Evolutionary conservation across 2,797 vertebrate genomes (phyloP).

Genomic region (Hemitrygon akajei): DNA sequence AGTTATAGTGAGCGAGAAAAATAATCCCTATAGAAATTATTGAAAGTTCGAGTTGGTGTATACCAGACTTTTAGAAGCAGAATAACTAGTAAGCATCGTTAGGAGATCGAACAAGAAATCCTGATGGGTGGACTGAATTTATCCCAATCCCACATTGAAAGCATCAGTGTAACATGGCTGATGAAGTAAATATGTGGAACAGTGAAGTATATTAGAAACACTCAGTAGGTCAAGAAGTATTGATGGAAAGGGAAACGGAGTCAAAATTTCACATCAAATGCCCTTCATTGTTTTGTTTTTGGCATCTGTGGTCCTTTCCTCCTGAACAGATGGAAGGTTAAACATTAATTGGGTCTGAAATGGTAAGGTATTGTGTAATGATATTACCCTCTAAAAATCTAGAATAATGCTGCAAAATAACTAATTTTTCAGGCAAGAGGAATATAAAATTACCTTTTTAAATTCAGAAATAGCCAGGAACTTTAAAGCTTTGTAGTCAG

Average conservation of each 20-base stretch:
- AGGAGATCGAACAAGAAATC: not conserved
- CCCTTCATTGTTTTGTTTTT: no score
- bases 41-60: not conserved
- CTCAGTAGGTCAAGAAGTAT: no score
- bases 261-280: no score
- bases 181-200: not conserved
- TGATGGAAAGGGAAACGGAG: no score
- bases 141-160: not conserved
- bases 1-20: not conserved
- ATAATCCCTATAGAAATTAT: not conserved
- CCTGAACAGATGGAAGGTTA: not conserved
- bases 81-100: not conserved
- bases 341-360: not conserved
- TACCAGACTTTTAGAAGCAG: not conserved
- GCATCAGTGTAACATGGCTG: not conserved
- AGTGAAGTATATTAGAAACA: no score
- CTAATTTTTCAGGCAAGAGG: not conserved
- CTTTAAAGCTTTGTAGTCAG: not conserved
- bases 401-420: not conserved
- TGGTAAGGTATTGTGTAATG: not conserved
- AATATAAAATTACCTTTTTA: not conserved
- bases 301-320: no score
- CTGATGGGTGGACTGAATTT: not conserved
- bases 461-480: not conserved
- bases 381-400: not conserved